Percentiles rank a stretch among this genome's conserved stretches.
Evolutionary conservation across 2,888 invertebrate species (phyloP).

Genomic region (Phytoseiulus persimilis): DNA sequence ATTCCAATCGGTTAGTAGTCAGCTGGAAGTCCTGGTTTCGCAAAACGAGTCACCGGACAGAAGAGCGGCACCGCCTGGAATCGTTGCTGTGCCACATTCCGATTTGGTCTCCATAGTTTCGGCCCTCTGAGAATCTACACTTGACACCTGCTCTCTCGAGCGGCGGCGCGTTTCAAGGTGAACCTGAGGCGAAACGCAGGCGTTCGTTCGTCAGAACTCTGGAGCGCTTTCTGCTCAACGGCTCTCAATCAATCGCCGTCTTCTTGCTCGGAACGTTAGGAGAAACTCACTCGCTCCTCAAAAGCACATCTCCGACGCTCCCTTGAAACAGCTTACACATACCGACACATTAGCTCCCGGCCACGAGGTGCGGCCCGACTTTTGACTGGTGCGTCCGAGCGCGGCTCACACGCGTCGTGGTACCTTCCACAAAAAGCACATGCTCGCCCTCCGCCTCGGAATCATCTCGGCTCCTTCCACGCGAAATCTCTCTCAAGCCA

Average conservation of each 20-base stretch:
- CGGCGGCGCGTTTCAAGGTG: no score
- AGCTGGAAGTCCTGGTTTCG: no score
- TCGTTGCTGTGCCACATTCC: no score
- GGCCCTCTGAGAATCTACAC: no score
- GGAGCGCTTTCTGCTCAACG: not conserved
- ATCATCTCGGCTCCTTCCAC: not conserved
- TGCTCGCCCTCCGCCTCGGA: not conserved
- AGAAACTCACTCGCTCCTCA: not conserved
- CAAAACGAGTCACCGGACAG: no score
- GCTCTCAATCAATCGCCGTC: not conserved
- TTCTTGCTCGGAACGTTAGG: not conserved
- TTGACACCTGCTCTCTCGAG: no score
- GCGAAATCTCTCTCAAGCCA: not conserved
- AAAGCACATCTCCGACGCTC: not conserved
- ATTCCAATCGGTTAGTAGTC: no score
- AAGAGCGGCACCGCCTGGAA: no score
- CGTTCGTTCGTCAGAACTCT: not conserved
- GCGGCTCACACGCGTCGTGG: not conserved
- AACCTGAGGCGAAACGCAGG: not conserved
- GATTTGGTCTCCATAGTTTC: no score
- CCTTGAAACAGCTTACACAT: not conserved
- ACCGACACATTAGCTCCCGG: not conserved
- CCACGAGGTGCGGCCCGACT: not conserved
- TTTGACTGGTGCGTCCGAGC: not conserved
- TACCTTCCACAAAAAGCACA: not conserved